Percentiles rank a stretch among this genome's conserved stretches.
Evolutionary conservation across 2,888 invertebrate genomes (phyloP).

Genomic region (Eristalinus sepulchralis): DNA sequence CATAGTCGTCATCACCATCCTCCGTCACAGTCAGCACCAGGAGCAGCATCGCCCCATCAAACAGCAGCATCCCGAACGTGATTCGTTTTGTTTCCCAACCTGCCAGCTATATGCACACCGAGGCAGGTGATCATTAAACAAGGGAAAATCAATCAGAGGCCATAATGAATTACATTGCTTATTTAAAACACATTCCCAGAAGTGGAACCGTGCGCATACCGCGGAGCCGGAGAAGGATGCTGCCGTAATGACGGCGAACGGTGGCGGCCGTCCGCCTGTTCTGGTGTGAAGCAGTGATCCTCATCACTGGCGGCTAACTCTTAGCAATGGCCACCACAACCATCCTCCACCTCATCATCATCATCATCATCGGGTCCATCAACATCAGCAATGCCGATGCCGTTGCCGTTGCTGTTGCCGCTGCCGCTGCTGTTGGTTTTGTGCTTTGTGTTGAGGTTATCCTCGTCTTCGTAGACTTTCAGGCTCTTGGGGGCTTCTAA

Average conservation of each 20-base stretch:
- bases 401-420: background rate
- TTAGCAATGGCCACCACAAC: conserved; percentile 14
- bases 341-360: conserved; percentile 9
- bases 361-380: background rate
- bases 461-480: conserved; percentile 52
- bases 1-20: background rate
- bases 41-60: conserved; percentile 7
- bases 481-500: conserved; percentile 31
- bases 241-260: conserved; percentile 41
- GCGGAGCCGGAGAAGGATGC: background rate
- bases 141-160: conserved; percentile 66
- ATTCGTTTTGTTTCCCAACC: conserved; percentile 59
- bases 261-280: background rate
- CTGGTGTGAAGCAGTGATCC: conserved; percentile 22
- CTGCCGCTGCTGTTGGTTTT: background rate
- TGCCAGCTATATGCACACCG: conserved; percentile 36
- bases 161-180: conserved; percentile 68
- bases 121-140: conserved; percentile 66
- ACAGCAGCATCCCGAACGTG: conserved; percentile 35
- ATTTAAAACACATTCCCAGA: conserved; percentile 63
- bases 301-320: background rate
- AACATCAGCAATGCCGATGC: background rate
- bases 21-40: background rate
- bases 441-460: conserved; percentile 8
- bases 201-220: conserved; percentile 37